Conservation (phyloP, 2,113 vertebrate genomes). For the Hiodon alosoides region DNA sequence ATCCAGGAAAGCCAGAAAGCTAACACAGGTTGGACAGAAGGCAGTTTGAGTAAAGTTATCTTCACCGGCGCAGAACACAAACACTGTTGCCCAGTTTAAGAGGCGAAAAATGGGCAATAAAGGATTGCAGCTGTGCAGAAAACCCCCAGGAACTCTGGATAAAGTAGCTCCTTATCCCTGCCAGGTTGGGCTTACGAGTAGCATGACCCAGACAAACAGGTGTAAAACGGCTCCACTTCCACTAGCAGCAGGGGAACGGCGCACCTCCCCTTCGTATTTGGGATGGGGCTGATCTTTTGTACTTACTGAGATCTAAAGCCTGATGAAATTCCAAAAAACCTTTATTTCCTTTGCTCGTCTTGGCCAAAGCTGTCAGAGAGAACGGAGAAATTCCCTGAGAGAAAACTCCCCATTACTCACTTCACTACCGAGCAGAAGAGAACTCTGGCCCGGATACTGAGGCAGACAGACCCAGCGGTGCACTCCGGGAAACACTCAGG, state of each 20-base stretch:
- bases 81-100: background rate
- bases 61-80: background rate
- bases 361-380: background rate
- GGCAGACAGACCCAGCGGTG: too few species aligned
- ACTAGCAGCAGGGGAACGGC: too few species aligned
- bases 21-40: background rate
- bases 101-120: background rate
- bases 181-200: slow-evolving; percentile 29
- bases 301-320: background rate
- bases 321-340: background rate
- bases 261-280: slow-evolving; percentile 29
- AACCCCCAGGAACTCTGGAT: background rate
- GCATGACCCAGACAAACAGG: background rate
- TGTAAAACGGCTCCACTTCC: too few species aligned
- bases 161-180: background rate
- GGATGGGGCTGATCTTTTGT: background rate
- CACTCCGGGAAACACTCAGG: too few species aligned
- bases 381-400: slow-evolving; percentile 1
- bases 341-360: background rate
- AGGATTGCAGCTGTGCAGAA: background rate
- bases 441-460: background rate
- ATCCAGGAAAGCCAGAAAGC: background rate
- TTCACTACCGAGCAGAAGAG: background rate
- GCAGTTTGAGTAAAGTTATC: background rate
- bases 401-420: background rate